Percentiles rank a stretch among this genome's conserved stretches.
phyloP scores from a whole-genome alignment of 2,113 vertebrate species.

The Willisornis vidua region DNA sequence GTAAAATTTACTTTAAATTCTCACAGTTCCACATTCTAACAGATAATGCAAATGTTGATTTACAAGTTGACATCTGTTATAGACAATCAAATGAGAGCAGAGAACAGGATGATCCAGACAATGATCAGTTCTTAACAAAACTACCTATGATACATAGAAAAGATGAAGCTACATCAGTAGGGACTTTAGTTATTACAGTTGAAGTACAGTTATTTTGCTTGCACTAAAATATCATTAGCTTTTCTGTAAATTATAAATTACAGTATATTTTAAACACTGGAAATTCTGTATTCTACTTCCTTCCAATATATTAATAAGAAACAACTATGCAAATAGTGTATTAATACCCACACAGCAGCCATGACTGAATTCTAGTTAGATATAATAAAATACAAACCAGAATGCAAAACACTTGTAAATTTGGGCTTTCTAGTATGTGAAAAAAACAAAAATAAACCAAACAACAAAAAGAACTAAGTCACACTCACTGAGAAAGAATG shows the following conservation, averaged over 20 bases:
- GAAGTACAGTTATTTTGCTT: not conserved
- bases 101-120: not conserved
- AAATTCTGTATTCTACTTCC: not conserved
- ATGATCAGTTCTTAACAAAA: not conserved
- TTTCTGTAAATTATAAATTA: not conserved
- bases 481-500: not conserved
- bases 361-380: not conserved
- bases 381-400: not conserved
- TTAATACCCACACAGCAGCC: not conserved
- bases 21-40: not conserved
- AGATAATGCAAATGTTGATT: not conserved
- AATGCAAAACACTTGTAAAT: not conserved
- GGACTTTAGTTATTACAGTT: not conserved
- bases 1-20: not conserved
- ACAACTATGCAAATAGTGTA: not conserved
- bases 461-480: not conserved
- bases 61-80: not conserved
- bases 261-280: not conserved
- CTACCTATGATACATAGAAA: fast-evolving
- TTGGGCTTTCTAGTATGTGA: not conserved
- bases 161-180: not conserved
- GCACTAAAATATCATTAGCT: not conserved
- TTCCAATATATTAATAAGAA: not conserved
- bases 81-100: not conserved
- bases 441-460: not conserved